These are phyloP conservation scores for Hirtodrosophila alboralis DNA, from an alignment of 2,888 invertebrate genomes.

Conservation along the genomic window DNA sequence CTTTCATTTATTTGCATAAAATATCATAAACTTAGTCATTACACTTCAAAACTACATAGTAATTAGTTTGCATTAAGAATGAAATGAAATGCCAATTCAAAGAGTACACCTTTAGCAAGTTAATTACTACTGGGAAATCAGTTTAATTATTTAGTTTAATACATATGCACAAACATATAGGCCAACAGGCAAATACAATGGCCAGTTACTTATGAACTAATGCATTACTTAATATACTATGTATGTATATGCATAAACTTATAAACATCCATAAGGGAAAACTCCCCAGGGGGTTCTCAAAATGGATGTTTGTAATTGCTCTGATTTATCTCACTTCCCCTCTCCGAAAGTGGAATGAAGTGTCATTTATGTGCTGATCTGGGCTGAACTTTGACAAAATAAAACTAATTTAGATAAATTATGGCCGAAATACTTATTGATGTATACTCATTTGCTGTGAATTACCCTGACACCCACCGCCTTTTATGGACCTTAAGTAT, in stretches of 20 bases:
- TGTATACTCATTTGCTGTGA: constrained; percentile 48
- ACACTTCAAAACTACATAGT: not conserved
- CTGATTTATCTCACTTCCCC: constrained; percentile 72
- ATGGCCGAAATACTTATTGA: constrained; percentile 58
- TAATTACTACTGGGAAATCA: constrained; percentile 63
- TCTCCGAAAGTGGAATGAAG: constrained; percentile 28
- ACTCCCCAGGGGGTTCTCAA: constrained; percentile 15
- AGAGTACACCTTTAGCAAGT: constrained; percentile 44
- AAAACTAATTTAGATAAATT: constrained; percentile 70
- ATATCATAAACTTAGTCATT: constrained; percentile 14
- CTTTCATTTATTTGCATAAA: constrained; percentile 25
- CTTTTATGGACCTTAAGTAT: constrained; percentile 4
- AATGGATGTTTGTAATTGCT: constrained; percentile 73
- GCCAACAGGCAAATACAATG: constrained; percentile 26
- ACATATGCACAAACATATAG: constrained; percentile 21
- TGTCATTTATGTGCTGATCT: constrained; percentile 63
- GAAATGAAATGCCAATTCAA: constrained; percentile 35
- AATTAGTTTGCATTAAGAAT: constrained; percentile 44
- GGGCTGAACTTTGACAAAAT: constrained; percentile 50
- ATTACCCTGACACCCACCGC: constrained; percentile 4
- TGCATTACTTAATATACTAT: constrained; percentile 3
- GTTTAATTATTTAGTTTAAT: constrained; percentile 63
- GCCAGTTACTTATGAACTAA: constrained; percentile 3
- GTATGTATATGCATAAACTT: not conserved
- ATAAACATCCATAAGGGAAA: constrained; percentile 3